Evolutionary conservation across 2,797 vertebrate genomes (phyloP).

Genomic region (Mormyrus proboscirostris): DNA sequence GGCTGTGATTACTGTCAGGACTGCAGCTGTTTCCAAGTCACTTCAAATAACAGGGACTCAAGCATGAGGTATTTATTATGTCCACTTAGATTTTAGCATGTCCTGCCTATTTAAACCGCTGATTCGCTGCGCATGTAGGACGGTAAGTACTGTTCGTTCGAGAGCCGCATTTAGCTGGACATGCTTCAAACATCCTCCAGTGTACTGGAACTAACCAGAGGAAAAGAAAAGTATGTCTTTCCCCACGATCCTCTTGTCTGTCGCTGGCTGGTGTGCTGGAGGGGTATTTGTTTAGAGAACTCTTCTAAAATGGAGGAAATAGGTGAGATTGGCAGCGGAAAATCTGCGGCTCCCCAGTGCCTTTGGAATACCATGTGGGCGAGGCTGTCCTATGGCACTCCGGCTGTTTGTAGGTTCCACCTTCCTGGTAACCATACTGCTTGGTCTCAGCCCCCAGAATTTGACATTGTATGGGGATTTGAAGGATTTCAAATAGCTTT

Average conservation of each 20-base stretch:
- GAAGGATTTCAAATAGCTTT: conserved; percentile 33
- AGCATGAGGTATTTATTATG: not conserved
- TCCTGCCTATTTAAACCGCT: conserved; percentile 16
- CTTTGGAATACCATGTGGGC: not conserved
- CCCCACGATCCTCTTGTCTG: not conserved
- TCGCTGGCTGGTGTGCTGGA: not conserved
- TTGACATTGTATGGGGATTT: conserved; percentile 29
- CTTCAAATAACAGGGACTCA: conserved; percentile 26
- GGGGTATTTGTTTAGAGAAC: not conserved
- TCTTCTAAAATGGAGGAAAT: not conserved
- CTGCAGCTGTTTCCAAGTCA: conserved; percentile 2
- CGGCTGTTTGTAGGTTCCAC: not conserved
- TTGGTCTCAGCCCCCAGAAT: not conserved
- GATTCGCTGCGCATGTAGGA: not conserved
- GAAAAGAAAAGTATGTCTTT: not conserved
- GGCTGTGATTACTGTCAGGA: conserved; percentile 24
- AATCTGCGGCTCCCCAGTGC: not conserved
- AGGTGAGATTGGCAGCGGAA: not conserved
- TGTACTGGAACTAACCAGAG: not conserved
- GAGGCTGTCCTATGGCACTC: not conserved
- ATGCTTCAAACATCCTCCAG: conserved; percentile 8
- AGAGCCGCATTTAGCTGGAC: conserved; percentile 20
- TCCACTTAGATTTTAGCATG: conserved; percentile 2
- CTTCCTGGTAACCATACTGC: not conserved
- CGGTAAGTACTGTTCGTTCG: conserved; percentile 20